These are phyloP conservation scores for Triplophysa siluroides DNA, from an alignment of 2,113 vertebrate genomes.

Conservation along the genomic window DNA sequence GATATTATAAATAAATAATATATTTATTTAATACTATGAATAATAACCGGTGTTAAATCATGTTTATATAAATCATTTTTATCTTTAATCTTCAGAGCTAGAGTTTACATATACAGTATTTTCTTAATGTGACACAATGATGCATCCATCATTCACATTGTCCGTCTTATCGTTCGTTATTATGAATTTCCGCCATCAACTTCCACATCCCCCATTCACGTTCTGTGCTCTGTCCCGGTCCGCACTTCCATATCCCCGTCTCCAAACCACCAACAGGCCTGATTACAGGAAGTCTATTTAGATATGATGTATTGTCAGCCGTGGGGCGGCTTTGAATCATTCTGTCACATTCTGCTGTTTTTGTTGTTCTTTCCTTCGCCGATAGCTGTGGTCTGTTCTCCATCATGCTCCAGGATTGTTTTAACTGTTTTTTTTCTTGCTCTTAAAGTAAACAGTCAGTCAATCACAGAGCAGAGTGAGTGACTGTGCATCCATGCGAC, in stretches of 20 bases:
- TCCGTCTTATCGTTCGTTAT: neutral
- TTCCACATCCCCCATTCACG: conserved; percentile 2
- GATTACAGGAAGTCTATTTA: conserved; percentile 65
- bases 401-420: conserved; percentile 58
- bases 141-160: neutral
- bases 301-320: conserved; percentile 63
- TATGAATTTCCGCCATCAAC: conserved; percentile 12
- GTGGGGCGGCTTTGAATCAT: conserved; percentile 53
- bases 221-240: conserved; percentile 11
- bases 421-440: conserved; percentile 59
- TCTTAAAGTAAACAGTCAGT: conserved; percentile 56
- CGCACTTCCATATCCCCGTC: conserved; percentile 43
- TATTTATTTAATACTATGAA: too few species aligned
- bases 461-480: conserved; percentile 33
- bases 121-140: too few species aligned
- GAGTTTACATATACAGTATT: too few species aligned
- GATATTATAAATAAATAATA: too few species aligned
- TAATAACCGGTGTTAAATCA: too few species aligned
- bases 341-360: conserved; percentile 48
- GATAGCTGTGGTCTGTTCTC: conserved; percentile 56
- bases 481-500: conserved; percentile 11
- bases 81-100: too few species aligned
- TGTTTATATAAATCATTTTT: too few species aligned
- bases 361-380: conserved; percentile 52
- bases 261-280: conserved; percentile 46